Base-by-base conservation (phyloP, 2,888 invertebrate species). In the Acheta domesticus region DNA sequence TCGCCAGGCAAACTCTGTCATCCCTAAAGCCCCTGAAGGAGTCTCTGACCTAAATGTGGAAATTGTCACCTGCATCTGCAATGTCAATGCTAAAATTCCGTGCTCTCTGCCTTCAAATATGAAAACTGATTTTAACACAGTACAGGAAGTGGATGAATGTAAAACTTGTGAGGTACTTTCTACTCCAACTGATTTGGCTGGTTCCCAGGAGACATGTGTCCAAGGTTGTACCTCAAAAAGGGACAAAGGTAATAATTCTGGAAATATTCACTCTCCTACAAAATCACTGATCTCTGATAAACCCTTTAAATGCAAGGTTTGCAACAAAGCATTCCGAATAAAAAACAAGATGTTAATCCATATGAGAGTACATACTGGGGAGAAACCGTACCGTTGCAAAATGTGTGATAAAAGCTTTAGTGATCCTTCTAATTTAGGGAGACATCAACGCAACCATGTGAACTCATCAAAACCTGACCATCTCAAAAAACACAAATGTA, bases 351-450 rank as follows among this genome's bases (percentile, higher is more conserved):
- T 62, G n/a, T n/a, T n/a, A 19, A n/a, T 62, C n/a, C 62, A 62
- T n/a, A 19, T n/a, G n/a, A 62, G 62, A 62, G n/a, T 62, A 62
- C 62, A 62, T 62, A 14, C 62, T 62, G 62, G n/a, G n/a, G 16
- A 19, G 14, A 14, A 62, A 62, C 62, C 62, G 4, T 62, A 62
- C 8, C 62, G n/a, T n/a, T 62, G 62, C 14, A 19, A 19, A 19
- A 62, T n/a, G 14, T 62, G 62, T 62, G 62, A 62, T n/a, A 62
- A 62, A n/a, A 19, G 14, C n/a, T 62, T 62, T n/a, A 62, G 62
- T 62, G 62, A 62, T 62, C 62, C 62, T 62, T 62, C 62, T 12
- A 62, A 62, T 62, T 62, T 62, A 19, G n/a, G 62, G 62, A 62
- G 62, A 62, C 62, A 62, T 62, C n/a, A 19, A n/a, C 62, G 14